Evolutionary conservation across 2,113 vertebrate species (phyloP), one percentile per base, ranked within the genome.

Genomic region (Choloepus hoffmanni): DNA sequence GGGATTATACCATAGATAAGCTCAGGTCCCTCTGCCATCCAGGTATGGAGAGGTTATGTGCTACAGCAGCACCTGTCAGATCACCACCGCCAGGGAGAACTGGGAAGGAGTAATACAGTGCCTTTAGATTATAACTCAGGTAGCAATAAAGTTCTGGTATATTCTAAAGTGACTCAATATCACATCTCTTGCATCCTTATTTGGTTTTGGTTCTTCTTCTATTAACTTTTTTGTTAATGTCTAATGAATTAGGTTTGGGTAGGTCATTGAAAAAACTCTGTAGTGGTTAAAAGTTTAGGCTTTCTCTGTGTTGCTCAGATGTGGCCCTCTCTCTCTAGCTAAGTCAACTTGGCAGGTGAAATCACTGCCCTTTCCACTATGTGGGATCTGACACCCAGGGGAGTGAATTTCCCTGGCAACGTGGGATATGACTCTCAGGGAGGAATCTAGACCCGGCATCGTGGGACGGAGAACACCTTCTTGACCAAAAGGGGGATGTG

Each of bases 151-250:
- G 26, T 72, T 65, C 28, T 23, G 84, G 8, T 62, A n/a, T 72
- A 85, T 60, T 86, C 36, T 53, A 53, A 82, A 70, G 26, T 40
- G 19, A 45, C 16, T 84, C 43, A 50, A 0, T 60, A 58, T 33
- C 13, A 24, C 58, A 36, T 10, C 13, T 43, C 45, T 70, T 86
- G 2, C 30, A 16, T 28, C 63, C 24, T 53, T 79, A 60, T 43
- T 84, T 91, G 55, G 5, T 16, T 18, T 88, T 95, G 76, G 72
- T 11, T 23, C 16, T 58, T 93, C 7, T 58, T 16, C 48, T 74
- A 67, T 36, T 79, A 16, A 62, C 33, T 76, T 96, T 96, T 87
- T 92, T 23, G 81, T 45, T 72, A n/a, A 33, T 90, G 1, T 70
- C 45, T 94, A 21, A 43, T 67, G n/a, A 92, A n/a, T 63, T 14